Conservation (phyloP, 2,888 invertebrate genomes). For the Eugnorisma glareosa region DNA sequence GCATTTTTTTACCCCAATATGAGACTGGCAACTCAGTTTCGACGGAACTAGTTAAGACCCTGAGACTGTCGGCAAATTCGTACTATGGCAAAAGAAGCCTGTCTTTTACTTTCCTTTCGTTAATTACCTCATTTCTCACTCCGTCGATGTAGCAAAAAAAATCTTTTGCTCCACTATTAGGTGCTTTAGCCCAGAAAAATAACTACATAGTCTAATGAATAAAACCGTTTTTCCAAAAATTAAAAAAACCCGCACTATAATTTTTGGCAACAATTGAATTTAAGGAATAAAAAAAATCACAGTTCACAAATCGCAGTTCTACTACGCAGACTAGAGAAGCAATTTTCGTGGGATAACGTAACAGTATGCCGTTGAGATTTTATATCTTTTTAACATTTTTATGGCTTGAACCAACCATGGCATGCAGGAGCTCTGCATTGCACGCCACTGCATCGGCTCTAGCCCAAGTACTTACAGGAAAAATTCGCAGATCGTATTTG, state of each 20-base stretch:
- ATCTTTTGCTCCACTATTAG: background rate
- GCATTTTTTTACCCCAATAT: background rate
- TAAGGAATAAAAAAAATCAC: too few relatives aligned
- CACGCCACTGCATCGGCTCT: constrained; percentile 27
- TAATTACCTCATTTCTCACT: background rate
- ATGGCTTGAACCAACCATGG: constrained; percentile 19
- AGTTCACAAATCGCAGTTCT: background rate
- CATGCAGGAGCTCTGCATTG: constrained; percentile 30
- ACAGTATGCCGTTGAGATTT: background rate
- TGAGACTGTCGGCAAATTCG: background rate
- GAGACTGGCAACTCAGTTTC: background rate
- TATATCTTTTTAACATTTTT: background rate
- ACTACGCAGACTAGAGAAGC: background rate
- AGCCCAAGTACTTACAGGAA: constrained; percentile 1
- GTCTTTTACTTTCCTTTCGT: too few relatives aligned
- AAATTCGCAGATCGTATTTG: background rate
- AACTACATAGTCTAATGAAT: background rate
- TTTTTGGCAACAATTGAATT: background rate
- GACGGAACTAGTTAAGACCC: background rate
- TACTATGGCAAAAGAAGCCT: background rate
- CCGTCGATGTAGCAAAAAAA: background rate
- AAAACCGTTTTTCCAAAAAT: background rate
- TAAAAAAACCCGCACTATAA: background rate
- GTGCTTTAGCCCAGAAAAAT: background rate
- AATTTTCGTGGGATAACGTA: background rate